Evolutionary conservation across 2,113 vertebrate species (phyloP).

Genomic region (Channa argus): DNA sequence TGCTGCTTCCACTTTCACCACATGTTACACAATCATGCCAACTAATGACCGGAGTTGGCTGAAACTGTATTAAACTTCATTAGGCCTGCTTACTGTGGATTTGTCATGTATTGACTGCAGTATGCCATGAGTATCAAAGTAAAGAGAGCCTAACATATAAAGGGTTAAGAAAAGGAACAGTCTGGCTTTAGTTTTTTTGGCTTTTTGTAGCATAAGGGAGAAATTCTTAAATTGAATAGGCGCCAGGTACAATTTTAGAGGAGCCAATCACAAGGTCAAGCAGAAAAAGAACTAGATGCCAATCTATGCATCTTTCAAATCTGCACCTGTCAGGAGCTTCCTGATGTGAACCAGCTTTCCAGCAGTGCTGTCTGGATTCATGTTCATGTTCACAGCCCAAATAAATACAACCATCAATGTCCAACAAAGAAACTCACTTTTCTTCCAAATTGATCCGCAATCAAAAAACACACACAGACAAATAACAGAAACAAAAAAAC

Average conservation of each 20-base stretch:
- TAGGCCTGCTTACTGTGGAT: no score
- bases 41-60: no score
- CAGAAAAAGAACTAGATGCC: neutral
- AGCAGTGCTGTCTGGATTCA: constrained; percentile 1
- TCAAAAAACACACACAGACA: neutral
- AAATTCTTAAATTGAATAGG: neutral
- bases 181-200: neutral
- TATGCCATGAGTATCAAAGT: no score
- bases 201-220: neutral
- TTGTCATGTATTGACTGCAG: no score
- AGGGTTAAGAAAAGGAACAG: neutral
- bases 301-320: constrained; percentile 27
- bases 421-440: neutral
- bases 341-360: constrained; percentile 24
- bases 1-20: neutral
- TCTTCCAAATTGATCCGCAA: neutral
- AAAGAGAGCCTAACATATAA: no score
- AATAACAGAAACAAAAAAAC: neutral
- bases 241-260: neutral
- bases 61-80: no score
- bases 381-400: neutral
- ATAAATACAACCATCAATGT: neutral
- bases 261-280: constrained; percentile 16
- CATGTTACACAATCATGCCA: no score
- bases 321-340: constrained; percentile 16